Conservation (phyloP, 2,113 vertebrate genomes). For the Lampris megalopsis region DNA sequence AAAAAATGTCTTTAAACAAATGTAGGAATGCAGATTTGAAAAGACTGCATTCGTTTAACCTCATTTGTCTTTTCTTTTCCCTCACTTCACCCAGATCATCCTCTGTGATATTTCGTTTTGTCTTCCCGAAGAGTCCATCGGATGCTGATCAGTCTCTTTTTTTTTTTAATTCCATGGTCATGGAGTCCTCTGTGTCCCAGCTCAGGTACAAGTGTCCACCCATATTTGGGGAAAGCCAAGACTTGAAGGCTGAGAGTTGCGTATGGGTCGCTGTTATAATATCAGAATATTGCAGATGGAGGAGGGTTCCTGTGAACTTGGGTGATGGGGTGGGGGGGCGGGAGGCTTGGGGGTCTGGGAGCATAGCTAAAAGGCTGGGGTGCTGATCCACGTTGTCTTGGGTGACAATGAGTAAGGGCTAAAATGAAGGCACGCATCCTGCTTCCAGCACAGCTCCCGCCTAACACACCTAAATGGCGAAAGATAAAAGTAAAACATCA, state of each 20-base stretch:
- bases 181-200: conserved; percentile 90
- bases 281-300: conserved; percentile 83
- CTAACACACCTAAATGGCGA: conserved; percentile 93
- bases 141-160: conserved; percentile 85
- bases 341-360: conserved; percentile 82
- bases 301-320: conserved; percentile 63
- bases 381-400: conserved; percentile 91
- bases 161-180: conserved; percentile 86
- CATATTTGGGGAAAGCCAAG: conserved; percentile 83
- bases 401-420: conserved; percentile 95
- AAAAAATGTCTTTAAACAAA: conserved; percentile 89
- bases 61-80: conserved; percentile 87
- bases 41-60: conserved; percentile 89
- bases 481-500: conserved; percentile 5
- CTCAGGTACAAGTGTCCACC: conserved; percentile 87
- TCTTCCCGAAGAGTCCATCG: conserved; percentile 73
- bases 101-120: conserved; percentile 73
- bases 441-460: conserved; percentile 85
- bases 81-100: conserved; percentile 81
- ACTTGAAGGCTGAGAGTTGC: conserved; percentile 83
- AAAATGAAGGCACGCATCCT: conserved; percentile 99
- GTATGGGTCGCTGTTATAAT: conserved; percentile 81
- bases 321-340: conserved; percentile 41
- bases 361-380: conserved; percentile 78
- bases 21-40: conserved; percentile 90